Evolutionary conservation across 2,888 invertebrate species (phyloP), one percentile per base, ranked within the genome.

Genomic region (Meganola albula): DNA sequence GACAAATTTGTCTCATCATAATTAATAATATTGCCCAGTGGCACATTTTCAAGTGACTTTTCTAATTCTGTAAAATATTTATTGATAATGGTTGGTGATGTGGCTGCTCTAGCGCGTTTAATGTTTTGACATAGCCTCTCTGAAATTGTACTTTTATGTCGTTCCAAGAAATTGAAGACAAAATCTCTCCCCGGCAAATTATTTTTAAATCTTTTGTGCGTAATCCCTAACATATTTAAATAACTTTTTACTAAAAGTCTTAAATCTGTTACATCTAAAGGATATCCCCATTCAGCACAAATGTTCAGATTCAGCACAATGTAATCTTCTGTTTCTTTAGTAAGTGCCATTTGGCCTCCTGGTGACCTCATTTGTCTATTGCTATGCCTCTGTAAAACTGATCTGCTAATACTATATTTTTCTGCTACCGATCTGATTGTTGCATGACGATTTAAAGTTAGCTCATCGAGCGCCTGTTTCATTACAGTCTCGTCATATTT

Each of bases 211-310:
- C 18, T 31, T 24, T 12, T 31, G 10, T 12, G n/a, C 9, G 7
- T 37, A 7, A 7, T 7, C 3, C 20, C 20, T 20, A n/a, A 16
- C 42, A n/a, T 20, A 5, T 20, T n/a, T 20, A 20, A 20, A n/a
- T n/a, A 20, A 5, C 8, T 3, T 7, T 20, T 20, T 3, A 20
- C 20, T 3, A 20, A 2, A 20, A 20, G 3, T 7, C n/a, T 11
- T 7, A 39, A n/a, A 34, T 44, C 40, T 2, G 24, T 10, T 10
- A 31, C 13, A 11, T 39, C 32, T 20, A 42, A 12, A 1, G 47
- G 43, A 12, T 41, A 47, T 8, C 40, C 42, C 42, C 44, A 44
- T 9, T 48, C 37, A 5, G 30, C 34, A 27, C 44, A 42, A 13
- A 10, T 8, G 23, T 48, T 48, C 3, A 48, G 18, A 29, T 44